phyloP scores from a whole-genome alignment of 2,113 vertebrate species.

The Urocynchramus pylzowi region DNA sequence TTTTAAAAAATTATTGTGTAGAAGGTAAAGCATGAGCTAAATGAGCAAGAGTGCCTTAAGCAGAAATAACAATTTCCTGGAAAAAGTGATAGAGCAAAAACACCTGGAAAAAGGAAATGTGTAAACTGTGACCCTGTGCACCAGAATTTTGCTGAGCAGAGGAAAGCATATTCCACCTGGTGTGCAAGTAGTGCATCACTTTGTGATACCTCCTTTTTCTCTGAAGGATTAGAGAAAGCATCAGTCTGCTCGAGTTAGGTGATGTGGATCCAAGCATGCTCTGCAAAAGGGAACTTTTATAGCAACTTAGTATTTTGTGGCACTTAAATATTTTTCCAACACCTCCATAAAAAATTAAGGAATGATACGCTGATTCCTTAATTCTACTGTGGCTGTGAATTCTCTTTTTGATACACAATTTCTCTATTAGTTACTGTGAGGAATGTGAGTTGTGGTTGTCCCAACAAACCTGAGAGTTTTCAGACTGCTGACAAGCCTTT shows the following conservation, averaged over 20 bases:
- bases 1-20: not conserved
- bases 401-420: not conserved
- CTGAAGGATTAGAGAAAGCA: not conserved
- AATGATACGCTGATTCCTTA: accelerated
- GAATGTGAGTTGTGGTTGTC: not conserved
- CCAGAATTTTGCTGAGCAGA: not conserved
- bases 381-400: not conserved
- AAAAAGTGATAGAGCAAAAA: not conserved
- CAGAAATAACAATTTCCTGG: not conserved
- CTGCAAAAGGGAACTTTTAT: not conserved
- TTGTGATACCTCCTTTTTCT: not conserved
- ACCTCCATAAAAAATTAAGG: not conserved
- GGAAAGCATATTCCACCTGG: not conserved
- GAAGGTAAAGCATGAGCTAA: not conserved
- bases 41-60: not conserved
- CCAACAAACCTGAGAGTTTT: not conserved
- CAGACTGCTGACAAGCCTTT: not conserved
- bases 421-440: not conserved
- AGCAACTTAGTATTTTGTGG: not conserved
- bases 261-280: not conserved
- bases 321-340: not conserved
- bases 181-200: accelerated
- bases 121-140: not conserved
- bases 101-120: not conserved
- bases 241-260: not conserved